Percentiles rank a stretch among this genome's conserved stretches.
phyloP scores from a whole-genome alignment of 2,113 vertebrate genomes.

The Chunga burmeisteri region DNA sequence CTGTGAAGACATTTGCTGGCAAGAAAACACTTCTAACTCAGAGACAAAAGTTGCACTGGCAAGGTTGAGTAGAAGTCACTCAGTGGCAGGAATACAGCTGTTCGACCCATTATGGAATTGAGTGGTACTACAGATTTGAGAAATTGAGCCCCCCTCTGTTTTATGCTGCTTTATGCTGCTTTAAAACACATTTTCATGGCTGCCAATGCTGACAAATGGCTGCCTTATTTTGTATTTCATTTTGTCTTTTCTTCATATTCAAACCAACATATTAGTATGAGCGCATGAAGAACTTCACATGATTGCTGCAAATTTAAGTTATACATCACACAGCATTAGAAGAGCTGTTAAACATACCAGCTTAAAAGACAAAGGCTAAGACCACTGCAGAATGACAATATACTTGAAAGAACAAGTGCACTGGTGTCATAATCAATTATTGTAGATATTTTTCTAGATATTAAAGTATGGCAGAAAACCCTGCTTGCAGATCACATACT shows the following conservation, averaged over 20 bases:
- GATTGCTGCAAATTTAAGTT: conserved; percentile 12
- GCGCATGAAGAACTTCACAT: background rate
- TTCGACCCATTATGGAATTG: conserved; percentile 12
- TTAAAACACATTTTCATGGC: conserved; percentile 19
- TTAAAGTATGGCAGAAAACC: conserved; percentile 7
- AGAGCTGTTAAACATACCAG: conserved; percentile 15
- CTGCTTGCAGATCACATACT: background rate
- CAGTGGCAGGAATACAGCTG: conserved; percentile 36
- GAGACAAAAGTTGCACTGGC: conserved; percentile 14
- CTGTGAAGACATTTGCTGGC: conserved; percentile 22
- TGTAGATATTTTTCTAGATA: background rate
- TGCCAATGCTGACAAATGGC: conserved; percentile 22
- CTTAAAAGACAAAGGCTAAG: conserved; percentile 1
- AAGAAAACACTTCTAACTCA: background rate
- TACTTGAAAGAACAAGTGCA: conserved; percentile 32
- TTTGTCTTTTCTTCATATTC: conserved; percentile 1
- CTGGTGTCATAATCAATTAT: background rate
- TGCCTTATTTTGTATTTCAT: background rate
- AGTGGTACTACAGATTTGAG: background rate
- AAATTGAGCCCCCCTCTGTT: background rate
- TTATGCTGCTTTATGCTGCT: conserved; percentile 33
- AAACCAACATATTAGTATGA: background rate
- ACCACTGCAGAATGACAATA: background rate
- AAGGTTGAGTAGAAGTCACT: conserved; percentile 1
- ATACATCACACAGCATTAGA: background rate